Percentiles rank a stretch among this genome's conserved stretches.
phyloP scores from a whole-genome alignment of 2,113 vertebrate genomes.

The Polyodon spathula region DNA sequence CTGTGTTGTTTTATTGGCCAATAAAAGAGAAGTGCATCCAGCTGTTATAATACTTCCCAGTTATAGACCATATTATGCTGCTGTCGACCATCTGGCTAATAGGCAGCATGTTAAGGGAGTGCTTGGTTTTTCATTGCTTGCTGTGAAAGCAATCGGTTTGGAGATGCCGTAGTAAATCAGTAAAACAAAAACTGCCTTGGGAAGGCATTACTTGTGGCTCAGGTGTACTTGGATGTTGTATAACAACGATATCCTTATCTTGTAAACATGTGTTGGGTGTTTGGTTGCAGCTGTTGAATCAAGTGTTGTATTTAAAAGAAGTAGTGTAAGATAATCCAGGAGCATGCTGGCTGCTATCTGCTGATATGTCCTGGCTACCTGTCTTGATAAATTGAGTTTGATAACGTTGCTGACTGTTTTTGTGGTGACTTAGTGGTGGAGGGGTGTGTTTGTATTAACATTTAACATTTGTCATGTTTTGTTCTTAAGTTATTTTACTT shows the following conservation, averaged over 20 bases:
- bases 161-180: neutral
- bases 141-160: slow-evolving; percentile 1
- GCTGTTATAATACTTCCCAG: slow-evolving; percentile 7
- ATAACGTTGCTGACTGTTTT: slow-evolving; percentile 14
- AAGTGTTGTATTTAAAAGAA: neutral
- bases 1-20: neutral
- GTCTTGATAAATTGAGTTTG: slow-evolving; percentile 43
- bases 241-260: slow-evolving; percentile 38
- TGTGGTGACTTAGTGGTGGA: too few relatives aligned
- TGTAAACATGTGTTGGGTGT: slow-evolving; percentile 13
- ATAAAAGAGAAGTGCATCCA: neutral
- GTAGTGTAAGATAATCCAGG: slow-evolving; percentile 28
- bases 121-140: neutral
- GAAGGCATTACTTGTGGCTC: neutral
- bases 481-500: too few relatives aligned
- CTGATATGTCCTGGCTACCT: slow-evolving; percentile 23
- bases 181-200: neutral
- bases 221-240: slow-evolving; percentile 21
- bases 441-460: too few relatives aligned
- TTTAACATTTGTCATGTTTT: neutral
- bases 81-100: slow-evolving; percentile 1
- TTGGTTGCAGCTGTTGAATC: neutral
- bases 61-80: neutral
- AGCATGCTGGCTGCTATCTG: slow-evolving; percentile 7
- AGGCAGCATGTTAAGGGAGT: neutral